phyloP scores from a whole-genome alignment of 2,888 invertebrate genomes.

The Drosophila stalkeri region DNA sequence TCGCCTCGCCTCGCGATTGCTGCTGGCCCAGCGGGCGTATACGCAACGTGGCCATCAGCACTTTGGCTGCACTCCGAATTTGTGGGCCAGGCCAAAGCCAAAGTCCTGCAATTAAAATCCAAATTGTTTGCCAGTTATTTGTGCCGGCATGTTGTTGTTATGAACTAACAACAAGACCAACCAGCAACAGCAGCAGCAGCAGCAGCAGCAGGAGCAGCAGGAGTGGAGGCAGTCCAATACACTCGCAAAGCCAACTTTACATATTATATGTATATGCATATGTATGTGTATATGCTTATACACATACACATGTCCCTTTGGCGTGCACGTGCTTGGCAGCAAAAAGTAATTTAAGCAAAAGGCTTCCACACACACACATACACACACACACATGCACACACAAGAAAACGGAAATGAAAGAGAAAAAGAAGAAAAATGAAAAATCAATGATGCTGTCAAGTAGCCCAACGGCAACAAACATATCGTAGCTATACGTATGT shows the following conservation, averaged over 20 bases:
- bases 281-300: constrained; percentile 3
- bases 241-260: not conserved
- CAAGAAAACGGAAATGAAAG: constrained; percentile 32
- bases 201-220: not conserved
- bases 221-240: not conserved
- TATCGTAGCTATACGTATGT: not conserved
- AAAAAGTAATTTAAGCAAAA: constrained; percentile 51
- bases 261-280: constrained; percentile 3
- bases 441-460: constrained; percentile 79
- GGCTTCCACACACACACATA: constrained; percentile 26
- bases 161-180: constrained; percentile 24
- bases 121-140: constrained; percentile 66
- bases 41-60: constrained; percentile 43
- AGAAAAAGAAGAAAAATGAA: constrained; percentile 58
- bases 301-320: constrained; percentile 26
- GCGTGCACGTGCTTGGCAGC: constrained; percentile 68
- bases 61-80: constrained; percentile 5
- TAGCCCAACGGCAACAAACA: constrained; percentile 27
- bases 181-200: not conserved
- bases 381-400: constrained; percentile 24
- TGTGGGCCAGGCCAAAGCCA: constrained; percentile 2
- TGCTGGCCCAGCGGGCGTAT: constrained; percentile 40
- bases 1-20: not conserved
- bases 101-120: constrained; percentile 71
- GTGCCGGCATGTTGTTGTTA: constrained; percentile 17